phyloP scores from a whole-genome alignment of 2,888 invertebrate genomes.

The Gortyna flavago region DNA sequence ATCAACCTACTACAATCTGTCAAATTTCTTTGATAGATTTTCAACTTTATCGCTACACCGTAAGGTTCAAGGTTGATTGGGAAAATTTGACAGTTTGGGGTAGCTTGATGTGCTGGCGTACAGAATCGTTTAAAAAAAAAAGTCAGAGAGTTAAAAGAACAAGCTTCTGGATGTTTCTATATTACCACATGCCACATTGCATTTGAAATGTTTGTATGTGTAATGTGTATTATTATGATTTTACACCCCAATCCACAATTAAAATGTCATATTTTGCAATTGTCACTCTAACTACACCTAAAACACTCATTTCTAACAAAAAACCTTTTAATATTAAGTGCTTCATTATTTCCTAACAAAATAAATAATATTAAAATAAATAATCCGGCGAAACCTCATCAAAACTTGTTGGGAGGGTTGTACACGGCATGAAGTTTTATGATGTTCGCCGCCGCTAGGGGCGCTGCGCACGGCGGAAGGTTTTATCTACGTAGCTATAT shows the following conservation, averaged over 20 bases:
- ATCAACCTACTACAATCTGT: too few species aligned
- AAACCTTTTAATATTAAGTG: not conserved
- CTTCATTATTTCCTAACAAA: conserved; percentile 39
- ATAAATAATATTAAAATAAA: conserved; percentile 66
- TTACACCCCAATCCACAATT: not conserved
- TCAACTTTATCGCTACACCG: too few species aligned
- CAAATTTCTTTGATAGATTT: too few species aligned
- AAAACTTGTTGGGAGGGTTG: conserved; percentile 80
- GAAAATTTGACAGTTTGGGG: too few species aligned
- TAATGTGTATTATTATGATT: not conserved
- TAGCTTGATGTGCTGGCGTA: too few species aligned
- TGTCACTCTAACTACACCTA: not conserved
- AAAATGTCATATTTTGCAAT: not conserved
- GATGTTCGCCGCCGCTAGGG: conserved; percentile 82
- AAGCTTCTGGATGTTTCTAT: not conserved
- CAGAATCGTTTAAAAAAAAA: not conserved
- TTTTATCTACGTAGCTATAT: conserved; percentile 90
- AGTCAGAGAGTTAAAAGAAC: not conserved
- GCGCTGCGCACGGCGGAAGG: conserved; percentile 89
- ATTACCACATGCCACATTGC: not conserved
- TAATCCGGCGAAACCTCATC: conserved; percentile 53
- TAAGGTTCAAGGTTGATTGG: too few species aligned
- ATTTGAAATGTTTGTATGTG: not conserved
- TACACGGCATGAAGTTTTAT: conserved; percentile 87
- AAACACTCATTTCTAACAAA: not conserved